Evolutionary conservation across 2,888 invertebrate genomes (phyloP).

Genomic region (Pocota personata): DNA sequence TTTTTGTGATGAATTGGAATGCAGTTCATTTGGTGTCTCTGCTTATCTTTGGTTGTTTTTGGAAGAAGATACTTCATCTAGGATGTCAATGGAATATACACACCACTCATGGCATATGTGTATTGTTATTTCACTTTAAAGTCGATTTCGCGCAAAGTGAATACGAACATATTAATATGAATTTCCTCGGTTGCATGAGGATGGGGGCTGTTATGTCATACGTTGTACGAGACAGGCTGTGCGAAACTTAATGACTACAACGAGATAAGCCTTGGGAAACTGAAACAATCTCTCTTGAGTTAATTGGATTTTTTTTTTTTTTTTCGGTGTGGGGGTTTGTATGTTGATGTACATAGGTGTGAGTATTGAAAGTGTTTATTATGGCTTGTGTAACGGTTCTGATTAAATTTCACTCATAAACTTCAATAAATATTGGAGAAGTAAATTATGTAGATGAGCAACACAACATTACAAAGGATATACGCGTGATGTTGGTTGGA

Average conservation of each 20-base stretch:
- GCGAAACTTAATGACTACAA: conserved; percentile 69
- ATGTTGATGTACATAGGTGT: conserved; percentile 22
- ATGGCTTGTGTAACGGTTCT: conserved; percentile 69
- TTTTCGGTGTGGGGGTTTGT: not conserved
- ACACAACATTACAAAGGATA: conserved; percentile 51
- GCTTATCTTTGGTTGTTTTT: conserved; percentile 29
- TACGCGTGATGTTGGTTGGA: conserved; percentile 1
- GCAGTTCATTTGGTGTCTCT: conserved; percentile 12
- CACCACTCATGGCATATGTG: not conserved
- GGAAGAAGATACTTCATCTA: conserved; percentile 32
- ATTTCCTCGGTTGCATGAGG: conserved; percentile 36
- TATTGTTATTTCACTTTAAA: conserved; percentile 62
- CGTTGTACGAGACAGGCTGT: conserved; percentile 63
- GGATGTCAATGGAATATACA: not conserved
- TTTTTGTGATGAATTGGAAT: conserved; percentile 39
- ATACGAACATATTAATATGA: conserved; percentile 67
- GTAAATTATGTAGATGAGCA: conserved; percentile 73
- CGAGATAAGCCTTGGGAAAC: conserved; percentile 73
- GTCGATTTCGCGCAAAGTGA: conserved; percentile 67
- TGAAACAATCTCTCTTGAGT: conserved; percentile 74
- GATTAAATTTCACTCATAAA: conserved; percentile 73
- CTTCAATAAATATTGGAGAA: conserved; percentile 73
- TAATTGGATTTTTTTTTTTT: conserved; percentile 68
- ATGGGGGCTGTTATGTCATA: conserved; percentile 49
- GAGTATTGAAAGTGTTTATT: conserved; percentile 66